Conservation (phyloP, 1,140 invertebrate genomes). For the Metaphire vulgaris region DNA sequence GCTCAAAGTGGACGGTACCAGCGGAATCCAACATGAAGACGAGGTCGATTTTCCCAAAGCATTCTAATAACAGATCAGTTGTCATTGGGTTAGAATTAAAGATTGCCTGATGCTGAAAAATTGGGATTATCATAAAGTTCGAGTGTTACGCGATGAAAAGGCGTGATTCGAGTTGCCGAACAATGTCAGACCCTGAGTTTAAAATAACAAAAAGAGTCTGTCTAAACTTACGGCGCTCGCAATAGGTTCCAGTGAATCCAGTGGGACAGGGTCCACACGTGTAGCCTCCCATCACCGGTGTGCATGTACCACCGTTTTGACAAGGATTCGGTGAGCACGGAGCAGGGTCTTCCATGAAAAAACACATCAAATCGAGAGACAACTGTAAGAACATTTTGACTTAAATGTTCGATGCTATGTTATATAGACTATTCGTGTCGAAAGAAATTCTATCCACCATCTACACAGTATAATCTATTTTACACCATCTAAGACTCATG, state of each 20-base stretch:
- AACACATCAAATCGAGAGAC: no score
- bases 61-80: constrained; percentile 16
- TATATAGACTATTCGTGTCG: no score
- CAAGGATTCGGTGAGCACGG: constrained; percentile 13
- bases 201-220: background rate
- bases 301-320: constrained; percentile 25
- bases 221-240: constrained; percentile 22
- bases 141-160: background rate
- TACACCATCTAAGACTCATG: no score
- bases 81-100: background rate
- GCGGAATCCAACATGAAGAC: constrained; percentile 19
- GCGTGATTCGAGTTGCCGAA: background rate
- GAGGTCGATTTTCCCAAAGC: constrained; percentile 19
- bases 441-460: no score
- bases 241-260: constrained; percentile 16
- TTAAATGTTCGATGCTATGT: no score
- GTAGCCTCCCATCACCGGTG: constrained; percentile 11
- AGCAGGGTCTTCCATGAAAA: no score
- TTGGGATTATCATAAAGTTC: no score
- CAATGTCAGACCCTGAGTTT: background rate
- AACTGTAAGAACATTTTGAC: no score
- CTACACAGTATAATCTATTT: no score
- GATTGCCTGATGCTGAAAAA: no score
- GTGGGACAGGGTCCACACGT: constrained; percentile 24
- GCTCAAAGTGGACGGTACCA: constrained; percentile 9